Evolutionary conservation across 2,797 vertebrate species (phyloP), one percentile per base, ranked within the genome.

Genomic region (Discoglossus pictus): DNA sequence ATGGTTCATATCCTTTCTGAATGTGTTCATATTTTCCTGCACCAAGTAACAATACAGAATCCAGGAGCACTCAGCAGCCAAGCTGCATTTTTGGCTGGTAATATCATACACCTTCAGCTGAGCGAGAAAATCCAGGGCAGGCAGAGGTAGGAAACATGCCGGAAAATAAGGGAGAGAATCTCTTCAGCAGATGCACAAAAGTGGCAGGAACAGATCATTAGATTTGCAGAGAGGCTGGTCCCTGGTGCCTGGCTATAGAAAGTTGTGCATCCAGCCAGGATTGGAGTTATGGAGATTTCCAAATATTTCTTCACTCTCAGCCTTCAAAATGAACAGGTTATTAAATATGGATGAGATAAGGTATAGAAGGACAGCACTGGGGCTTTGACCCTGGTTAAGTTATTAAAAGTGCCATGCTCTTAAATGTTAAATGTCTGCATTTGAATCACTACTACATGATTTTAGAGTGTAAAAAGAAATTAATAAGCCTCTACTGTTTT

Each of bases 131-230:
- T 6, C 40, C 4, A 4, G n/a, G 13, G 47, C 35, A 12, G 31
- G n/a, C n/a, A 23, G 17, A 17, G 21, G 4, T n/a, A 7, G 27
- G 27, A 53, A 24, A 31, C 52, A 54, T 38, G 52, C 17, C 2
- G 4, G 27, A 9, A 36, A 25, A 12, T 1, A 2, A 39, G 16
- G 16, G 39, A 15, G 3, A 4, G 9, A 61, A 61, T 54, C 25
- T 46, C 12, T 61, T 61, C 58, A 25, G n/a, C 66, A 69, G 66
- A 69, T 48, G 54, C 12, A 10, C 15, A n/a, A 3, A 36, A 25
- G 34, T 39, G 42, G 27, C 42, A 46, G 1, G 1, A 51, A 42
- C 16, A 12, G 4, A 16, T 39, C 63, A 38, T 48, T 39, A 42
- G 23, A 15, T 4, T 4, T 8, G 4, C 27, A 31, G 4, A 31